A percentile compares a stretch with the other conserved stretches of the same genome.
phyloP scores from a whole-genome alignment of 2,888 invertebrate genomes.

The Endotricha flammealis region DNA sequence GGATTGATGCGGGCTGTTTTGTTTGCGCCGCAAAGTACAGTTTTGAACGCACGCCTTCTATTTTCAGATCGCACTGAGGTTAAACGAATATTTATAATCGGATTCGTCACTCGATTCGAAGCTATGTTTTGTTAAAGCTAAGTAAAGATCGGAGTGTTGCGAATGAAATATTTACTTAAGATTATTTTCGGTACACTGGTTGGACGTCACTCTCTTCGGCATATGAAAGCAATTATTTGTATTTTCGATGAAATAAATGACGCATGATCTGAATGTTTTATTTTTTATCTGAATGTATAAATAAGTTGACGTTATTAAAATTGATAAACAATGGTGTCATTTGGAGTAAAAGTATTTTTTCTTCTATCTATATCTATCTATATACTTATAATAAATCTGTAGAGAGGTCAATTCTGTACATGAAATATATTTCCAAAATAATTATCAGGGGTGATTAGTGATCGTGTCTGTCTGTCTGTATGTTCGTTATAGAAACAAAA shows the following conservation, averaged over 20 bases:
- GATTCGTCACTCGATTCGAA: constrained; percentile 57
- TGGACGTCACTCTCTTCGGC: constrained; percentile 59
- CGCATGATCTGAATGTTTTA: constrained; percentile 62
- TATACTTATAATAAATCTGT: no score
- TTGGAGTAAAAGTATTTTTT: no score
- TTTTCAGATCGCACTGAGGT: constrained; percentile 46
- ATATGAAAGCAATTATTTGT: constrained; percentile 63
- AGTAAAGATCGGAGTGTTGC: constrained; percentile 52
- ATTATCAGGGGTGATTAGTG: no score
- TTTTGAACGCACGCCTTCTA: constrained; percentile 44
- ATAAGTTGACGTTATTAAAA: no score
- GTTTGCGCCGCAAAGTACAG: constrained; percentile 43
- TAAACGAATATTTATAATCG: constrained; percentile 64
- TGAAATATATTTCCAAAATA: no score
- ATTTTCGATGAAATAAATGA: constrained; percentile 63
- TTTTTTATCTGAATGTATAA: no score
- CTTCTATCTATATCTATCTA: no score
- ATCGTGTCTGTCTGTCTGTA: no score
- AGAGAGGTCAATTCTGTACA: no score
- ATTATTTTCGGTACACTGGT: constrained; percentile 57
- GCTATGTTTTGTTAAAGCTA: constrained; percentile 63
- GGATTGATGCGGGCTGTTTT: constrained; percentile 49
- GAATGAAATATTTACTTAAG: constrained; percentile 62
- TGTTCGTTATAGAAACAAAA: no score
- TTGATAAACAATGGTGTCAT: no score